Evolutionary conservation across 1,140 invertebrate species (phyloP).

Genomic region (Trichogramma pretiosum): DNA sequence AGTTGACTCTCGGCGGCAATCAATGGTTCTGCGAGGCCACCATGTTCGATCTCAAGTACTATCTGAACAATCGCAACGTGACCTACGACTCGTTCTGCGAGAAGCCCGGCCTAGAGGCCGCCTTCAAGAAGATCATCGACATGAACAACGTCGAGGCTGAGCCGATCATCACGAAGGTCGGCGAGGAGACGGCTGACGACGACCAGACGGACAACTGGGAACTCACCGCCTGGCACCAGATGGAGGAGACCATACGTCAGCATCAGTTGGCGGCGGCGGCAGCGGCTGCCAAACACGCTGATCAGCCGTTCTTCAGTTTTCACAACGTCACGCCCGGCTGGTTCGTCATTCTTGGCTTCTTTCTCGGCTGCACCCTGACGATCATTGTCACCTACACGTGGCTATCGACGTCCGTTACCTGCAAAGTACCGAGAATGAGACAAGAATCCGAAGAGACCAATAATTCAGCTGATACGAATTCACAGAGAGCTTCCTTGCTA

Average conservation of each 20-base stretch:
- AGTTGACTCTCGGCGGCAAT: slow-evolving; percentile 5
- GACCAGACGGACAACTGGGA: slow-evolving; percentile 8
- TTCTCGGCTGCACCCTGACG: slow-evolving; percentile 27
- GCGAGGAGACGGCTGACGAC: background rate
- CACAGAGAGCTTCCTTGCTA: slow-evolving; percentile 29
- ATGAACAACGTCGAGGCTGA: background rate
- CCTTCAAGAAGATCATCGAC: background rate
- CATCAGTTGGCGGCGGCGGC: background rate
- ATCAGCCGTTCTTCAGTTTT: no score
- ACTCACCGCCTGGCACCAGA: slow-evolving; percentile 4
- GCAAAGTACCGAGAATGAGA: slow-evolving; percentile 19
- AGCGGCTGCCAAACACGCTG: no score
- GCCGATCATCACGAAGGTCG: no score
- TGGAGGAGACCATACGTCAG: slow-evolving; percentile 9
- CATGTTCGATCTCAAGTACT: background rate
- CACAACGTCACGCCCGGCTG: slow-evolving; percentile 28
- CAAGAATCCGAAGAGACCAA: slow-evolving; percentile 7
- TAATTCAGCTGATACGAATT: slow-evolving; percentile 17
- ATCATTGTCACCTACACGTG: slow-evolving; percentile 31
- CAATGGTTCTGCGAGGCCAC: slow-evolving; percentile 5
- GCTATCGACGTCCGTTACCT: slow-evolving; percentile 23
- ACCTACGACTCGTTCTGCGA: slow-evolving; percentile 1
- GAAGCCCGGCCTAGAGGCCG: slow-evolving; percentile 1
- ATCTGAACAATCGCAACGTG: background rate
- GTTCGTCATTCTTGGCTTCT: slow-evolving; percentile 30